A percentile compares a stretch with the other conserved stretches of the same genome.
Evolutionary conservation across 2,888 invertebrate genomes (phyloP).

Genomic region (Tachystola acroxantha): DNA sequence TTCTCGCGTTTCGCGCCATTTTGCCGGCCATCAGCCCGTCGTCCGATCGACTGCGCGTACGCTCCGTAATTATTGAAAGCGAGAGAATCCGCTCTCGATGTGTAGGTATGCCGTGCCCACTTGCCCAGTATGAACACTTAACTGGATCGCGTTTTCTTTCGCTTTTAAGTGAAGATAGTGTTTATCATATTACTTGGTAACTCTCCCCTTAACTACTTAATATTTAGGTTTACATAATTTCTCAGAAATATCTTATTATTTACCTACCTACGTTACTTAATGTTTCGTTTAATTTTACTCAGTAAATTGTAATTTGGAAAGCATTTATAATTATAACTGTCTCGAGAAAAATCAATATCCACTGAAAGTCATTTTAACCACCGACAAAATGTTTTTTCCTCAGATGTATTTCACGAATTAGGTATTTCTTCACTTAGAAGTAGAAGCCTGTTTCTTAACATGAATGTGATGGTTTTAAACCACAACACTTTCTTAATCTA

Average conservation of each 20-base stretch:
- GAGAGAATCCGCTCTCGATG: slow-evolving; percentile 39
- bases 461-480: no score
- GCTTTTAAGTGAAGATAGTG: slow-evolving; percentile 17
- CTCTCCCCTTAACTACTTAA: slow-evolving; percentile 4
- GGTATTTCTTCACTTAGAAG: no score
- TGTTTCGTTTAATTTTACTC: no score
- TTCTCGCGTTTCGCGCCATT: slow-evolving; percentile 57
- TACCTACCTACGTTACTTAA: no score
- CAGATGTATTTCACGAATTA: no score
- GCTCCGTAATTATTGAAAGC: slow-evolving; percentile 46
- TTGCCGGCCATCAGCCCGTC: slow-evolving; percentile 42
- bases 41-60: slow-evolving; percentile 34
- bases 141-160: slow-evolving; percentile 24
- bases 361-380: no score
- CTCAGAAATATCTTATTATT: background rate
- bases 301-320: no score
- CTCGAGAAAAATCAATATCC: no score
- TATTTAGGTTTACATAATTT: background rate
- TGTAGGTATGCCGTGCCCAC: slow-evolving; percentile 23
- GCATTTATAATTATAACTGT: no score
- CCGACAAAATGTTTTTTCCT: no score
- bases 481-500: no score
- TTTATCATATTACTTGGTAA: slow-evolving; percentile 11
- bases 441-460: no score
- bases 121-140: slow-evolving; percentile 12